phyloP scores from a whole-genome alignment of 2,888 invertebrate species.

The Perithous albicinctus region DNA sequence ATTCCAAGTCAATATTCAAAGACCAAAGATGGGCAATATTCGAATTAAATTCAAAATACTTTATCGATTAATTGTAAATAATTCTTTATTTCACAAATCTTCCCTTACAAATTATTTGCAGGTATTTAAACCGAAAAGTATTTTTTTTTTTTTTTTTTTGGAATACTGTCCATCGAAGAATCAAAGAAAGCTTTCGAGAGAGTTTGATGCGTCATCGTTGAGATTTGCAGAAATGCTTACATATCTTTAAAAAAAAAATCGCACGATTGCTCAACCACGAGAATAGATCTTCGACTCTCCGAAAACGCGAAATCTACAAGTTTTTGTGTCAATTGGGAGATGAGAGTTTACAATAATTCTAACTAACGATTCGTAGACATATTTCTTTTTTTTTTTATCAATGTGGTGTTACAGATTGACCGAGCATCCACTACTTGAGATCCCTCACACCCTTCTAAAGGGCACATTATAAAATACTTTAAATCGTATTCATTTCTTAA shows the following conservation, averaged over 20 bases:
- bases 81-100: too few species aligned
- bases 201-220: conserved; percentile 32
- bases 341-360: conserved; percentile 53
- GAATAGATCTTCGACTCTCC: neutral
- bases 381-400: conserved; percentile 33
- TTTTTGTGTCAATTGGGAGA: conserved; percentile 28
- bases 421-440: conserved; percentile 49
- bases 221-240: conserved; percentile 41
- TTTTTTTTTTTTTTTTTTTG: too few species aligned
- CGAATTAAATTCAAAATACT: too few species aligned
- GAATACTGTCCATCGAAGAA: too few species aligned
- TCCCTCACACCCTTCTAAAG: conserved; percentile 50
- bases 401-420: conserved; percentile 34
- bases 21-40: too few species aligned
- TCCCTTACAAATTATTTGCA: too few species aligned
- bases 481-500: conserved; percentile 55
- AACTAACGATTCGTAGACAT: conserved; percentile 62
- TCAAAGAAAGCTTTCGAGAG: conserved; percentile 18
- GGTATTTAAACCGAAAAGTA: too few species aligned
- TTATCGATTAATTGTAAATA: too few species aligned
- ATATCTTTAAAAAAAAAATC: conserved; percentile 23
- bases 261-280: conserved; percentile 24
- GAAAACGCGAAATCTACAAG: conserved; percentile 1
- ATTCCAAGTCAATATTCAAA: neutral
- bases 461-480: conserved; percentile 57